Evolutionary conservation across 53 echinoderm and acorn worm genomes (phyloP).

Genomic region (Echinometra lucunter): DNA sequence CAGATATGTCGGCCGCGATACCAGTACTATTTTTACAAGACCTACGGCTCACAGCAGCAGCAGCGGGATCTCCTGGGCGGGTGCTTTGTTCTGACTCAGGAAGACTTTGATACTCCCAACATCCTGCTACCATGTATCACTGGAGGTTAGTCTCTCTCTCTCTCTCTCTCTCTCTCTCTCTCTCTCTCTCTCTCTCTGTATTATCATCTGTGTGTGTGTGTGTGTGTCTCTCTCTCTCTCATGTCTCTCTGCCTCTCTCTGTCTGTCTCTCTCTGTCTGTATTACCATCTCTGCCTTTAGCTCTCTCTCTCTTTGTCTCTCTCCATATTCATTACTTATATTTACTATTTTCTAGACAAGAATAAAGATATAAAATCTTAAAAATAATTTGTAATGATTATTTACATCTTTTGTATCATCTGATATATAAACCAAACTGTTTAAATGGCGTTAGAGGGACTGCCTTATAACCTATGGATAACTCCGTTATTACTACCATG

Average conservation of each 20-base stretch:
- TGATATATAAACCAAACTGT: no score
- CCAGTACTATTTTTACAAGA: slow-evolving; percentile 54
- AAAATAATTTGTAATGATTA: no score
- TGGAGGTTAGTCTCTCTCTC: slow-evolving; percentile 36
- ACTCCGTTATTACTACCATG: no score
- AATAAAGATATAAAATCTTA: no score
- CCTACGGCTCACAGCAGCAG: neutral
- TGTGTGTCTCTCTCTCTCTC: neutral
- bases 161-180: neutral
- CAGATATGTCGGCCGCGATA: slow-evolving; percentile 38
- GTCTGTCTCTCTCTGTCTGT: no score
- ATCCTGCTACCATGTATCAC: slow-evolving; percentile 60
- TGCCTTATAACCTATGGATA: no score
- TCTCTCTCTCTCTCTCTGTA: neutral
- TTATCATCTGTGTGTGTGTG: neutral
- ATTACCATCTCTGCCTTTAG: no score
- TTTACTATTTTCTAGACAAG: no score
- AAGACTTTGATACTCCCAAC: slow-evolving; percentile 46
- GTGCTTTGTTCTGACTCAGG: slow-evolving; percentile 57
- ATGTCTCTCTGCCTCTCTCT: neutral
- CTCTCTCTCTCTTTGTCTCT: no score
- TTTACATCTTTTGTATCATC: no score
- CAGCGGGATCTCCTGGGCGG: slow-evolving; percentile 59
- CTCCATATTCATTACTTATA: no score
- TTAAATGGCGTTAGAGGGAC: no score